Evolutionary conservation across 2,113 vertebrate genomes (phyloP).

Genomic region (Melanerpes aurifrons): DNA sequence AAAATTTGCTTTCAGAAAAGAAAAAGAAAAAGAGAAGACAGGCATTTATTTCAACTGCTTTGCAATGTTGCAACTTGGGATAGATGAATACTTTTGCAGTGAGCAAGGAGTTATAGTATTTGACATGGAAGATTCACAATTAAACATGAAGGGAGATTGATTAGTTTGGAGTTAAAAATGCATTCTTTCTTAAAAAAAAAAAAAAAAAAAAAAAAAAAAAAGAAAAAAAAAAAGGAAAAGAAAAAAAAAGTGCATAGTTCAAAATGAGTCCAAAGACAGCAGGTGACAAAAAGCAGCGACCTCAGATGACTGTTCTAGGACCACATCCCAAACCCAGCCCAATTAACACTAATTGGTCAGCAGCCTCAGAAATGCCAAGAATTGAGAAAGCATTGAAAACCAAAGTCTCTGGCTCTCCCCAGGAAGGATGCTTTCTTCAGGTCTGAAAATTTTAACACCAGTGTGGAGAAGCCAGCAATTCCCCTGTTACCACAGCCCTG

Average conservation of each 20-base stretch:
- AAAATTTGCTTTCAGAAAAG: neutral
- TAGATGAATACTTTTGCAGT: neutral
- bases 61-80: neutral
- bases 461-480: neutral
- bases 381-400: neutral
- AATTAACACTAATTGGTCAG: constrained; percentile 62
- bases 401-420: neutral
- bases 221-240: neutral
- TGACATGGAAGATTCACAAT: constrained; percentile 9
- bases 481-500: neutral
- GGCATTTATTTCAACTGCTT: neutral
- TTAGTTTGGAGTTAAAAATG: constrained; percentile 14
- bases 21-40: neutral
- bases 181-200: neutral
- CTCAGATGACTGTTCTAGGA: constrained; percentile 64
- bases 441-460: neutral
- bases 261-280: neutral
- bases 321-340: constrained; percentile 22
- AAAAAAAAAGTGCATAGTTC: neutral
- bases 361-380: constrained; percentile 31
- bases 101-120: neutral
- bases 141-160: neutral
- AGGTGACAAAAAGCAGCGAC: neutral
- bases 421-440: neutral
- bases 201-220: neutral